phyloP scores from a whole-genome alignment of 1,140 invertebrate genomes.

The Drosophila tristis region DNA sequence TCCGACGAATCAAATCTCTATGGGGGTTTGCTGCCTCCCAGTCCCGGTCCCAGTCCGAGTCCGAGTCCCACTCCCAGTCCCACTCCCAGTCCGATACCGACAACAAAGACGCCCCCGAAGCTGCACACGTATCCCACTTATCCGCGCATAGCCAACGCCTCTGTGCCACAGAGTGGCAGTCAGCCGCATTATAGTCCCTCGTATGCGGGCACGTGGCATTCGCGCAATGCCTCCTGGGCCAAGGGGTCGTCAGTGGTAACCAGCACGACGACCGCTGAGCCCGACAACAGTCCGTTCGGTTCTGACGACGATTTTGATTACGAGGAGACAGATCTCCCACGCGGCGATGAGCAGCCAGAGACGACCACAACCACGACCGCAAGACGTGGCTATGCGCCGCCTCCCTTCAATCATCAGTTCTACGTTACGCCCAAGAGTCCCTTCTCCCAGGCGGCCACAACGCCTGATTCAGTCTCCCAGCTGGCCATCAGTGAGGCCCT shows the following conservation, averaged over 20 bases:
- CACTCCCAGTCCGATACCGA: background rate
- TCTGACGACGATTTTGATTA: conserved; percentile 40
- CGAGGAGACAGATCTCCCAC: conserved; percentile 7
- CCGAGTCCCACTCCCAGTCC: conserved; percentile 14
- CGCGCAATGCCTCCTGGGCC: conserved; percentile 62
- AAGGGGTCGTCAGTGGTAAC: conserved; percentile 45
- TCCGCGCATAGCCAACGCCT: conserved; percentile 39
- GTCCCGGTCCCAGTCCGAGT: conserved; percentile 1
- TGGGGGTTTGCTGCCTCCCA: conserved; percentile 54
- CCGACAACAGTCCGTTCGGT: conserved; percentile 27
- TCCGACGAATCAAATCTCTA: conserved; percentile 59
- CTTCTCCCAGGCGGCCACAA: background rate
- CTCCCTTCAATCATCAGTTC: conserved; percentile 63
- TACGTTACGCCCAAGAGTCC: conserved; percentile 44
- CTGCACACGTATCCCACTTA: conserved; percentile 61
- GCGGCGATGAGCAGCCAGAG: too few species aligned
- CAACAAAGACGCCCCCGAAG: conserved; percentile 16
- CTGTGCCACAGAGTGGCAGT: conserved; percentile 18
- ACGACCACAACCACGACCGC: conserved; percentile 19
- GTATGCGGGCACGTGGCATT: conserved; percentile 68
- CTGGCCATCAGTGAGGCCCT: conserved; percentile 65
- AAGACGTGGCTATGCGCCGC: conserved; percentile 20
- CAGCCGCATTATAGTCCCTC: conserved; percentile 74
- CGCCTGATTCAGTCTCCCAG: conserved; percentile 17
- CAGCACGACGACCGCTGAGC: conserved; percentile 22